Base-by-base conservation (phyloP, 2,888 invertebrate genomes). In the Pseudanteris insignis region DNA sequence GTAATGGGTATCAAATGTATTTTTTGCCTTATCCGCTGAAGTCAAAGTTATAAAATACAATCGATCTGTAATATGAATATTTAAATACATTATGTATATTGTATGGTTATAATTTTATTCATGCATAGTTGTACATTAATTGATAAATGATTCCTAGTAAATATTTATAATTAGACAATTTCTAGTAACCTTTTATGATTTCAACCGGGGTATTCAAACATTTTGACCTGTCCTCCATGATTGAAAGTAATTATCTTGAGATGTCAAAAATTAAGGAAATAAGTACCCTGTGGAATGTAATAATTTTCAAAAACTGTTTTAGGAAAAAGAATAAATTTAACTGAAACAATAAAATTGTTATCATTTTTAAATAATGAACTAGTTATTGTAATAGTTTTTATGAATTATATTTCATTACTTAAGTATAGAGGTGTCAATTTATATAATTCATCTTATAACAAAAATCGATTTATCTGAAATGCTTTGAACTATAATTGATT, bases 41-140 rank as follows among this genome's bases (percentile, higher is more conserved):
- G 86, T 84, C 68, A 91, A 85, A 81, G 86, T 84, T 68, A 91
- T 85, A 81, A 94, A 93, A 81, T 91, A 92, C 57, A 94, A 82
- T 18, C 89, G 86, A 82, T 89, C 79, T 79, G 54, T 13, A 69
- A 58, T 30, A 13, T 10, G 48, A 21, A 44, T 9, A 37, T 37
- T 28, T 47, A 24, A 10, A 3, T 29, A 30, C 5, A 30, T 26
- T 26, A 2, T 5, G 9, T 3, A 3, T n/a, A 26, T 26, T 26
- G 5, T 26, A 26, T 26, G 2, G n/a, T 26, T 26, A 26, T 26
- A 6, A 21, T 21, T 21, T 21, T 26, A 9, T n/a, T n/a, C n/a
- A n/a, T n/a, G n/a, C n/a, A n/a, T n/a, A n/a, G n/a, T n/a, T 5
- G 21, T 5, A 21, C 4, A 21, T 21, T 21, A 21, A 21, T 21